Base-by-base conservation (phyloP, 2,888 invertebrate species). In the Drosophila subquinaria region DNA sequence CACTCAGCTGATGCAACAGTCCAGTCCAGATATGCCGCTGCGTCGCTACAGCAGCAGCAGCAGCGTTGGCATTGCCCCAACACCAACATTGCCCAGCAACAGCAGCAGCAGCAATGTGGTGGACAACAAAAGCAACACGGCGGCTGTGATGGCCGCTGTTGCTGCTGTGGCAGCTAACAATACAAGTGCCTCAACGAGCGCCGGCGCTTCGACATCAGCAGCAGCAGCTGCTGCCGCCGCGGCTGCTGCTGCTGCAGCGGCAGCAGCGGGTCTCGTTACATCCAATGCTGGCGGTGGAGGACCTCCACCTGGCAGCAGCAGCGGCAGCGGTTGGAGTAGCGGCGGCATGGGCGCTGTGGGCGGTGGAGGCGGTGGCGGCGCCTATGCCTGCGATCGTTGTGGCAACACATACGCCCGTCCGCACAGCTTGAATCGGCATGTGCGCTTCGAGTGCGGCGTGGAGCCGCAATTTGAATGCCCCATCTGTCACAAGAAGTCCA, bases 391-490 rank as follows among this genome's bases (percentile, higher is more conserved):
- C 87, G 93, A 93, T 27, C 93, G 94, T 40, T 95, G 95, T 87
- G 94, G 94, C 35, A 94, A 95, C 76, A 93, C 94, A 30, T 95
- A 95, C 84, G 94, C 94, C 10, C 93, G 94, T 36, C 93, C 94
- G 15, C 94, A 94, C 77, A 94, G 93, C 81, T 90, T 94, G 23
- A 95, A 94, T 80, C 92, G 94, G 55, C 95, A 95, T 84, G 93
- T 94, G 63, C 93, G 94, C 66, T 94, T 94, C 88, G 95, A 95
- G 82, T 95, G 95, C 79, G 94, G 94, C 59, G 93, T 94, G 63
- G 95, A 94, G 79, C 95, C 95, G 1, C 94, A 94, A 82, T 95
- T 95, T 89, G 94, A 94, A 74, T 95, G 95, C 76, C 94, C 94
- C 40, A 93, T 94, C 81, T 95, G 95, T 90, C 94, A 94, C 86